phyloP scores from a whole-genome alignment of 2,797 vertebrate genomes.

The Coreius guichenoti region DNA sequence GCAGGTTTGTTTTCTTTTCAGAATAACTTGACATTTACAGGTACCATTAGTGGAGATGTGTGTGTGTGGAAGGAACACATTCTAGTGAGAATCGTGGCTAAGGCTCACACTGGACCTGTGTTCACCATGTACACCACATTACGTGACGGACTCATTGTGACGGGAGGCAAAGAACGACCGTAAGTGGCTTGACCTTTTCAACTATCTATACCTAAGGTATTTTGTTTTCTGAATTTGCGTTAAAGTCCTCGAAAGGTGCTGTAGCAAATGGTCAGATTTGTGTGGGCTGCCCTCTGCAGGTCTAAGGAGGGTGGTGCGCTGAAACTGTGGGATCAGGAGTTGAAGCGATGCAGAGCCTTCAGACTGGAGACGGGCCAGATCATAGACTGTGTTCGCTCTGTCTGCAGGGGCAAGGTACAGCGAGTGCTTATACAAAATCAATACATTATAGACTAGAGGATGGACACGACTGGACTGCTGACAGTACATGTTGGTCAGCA shows the following conservation, averaged over 20 bases:
- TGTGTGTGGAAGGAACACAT: constrained; percentile 98
- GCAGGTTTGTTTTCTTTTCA: constrained; percentile 91
- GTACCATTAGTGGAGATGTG: constrained; percentile 99
- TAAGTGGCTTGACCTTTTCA: constrained; percentile 76
- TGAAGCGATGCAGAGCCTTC: constrained; percentile 95
- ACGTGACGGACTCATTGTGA: constrained; percentile 95
- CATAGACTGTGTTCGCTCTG: constrained; percentile 92
- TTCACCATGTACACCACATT: constrained; percentile 99
- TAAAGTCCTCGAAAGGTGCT: background rate
- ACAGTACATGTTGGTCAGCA: background rate
- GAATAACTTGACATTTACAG: constrained; percentile 99
- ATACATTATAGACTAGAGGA: background rate
- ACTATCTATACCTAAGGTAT: background rate
- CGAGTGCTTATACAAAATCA: background rate
- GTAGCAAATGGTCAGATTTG: constrained; percentile 27
- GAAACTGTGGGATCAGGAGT: constrained; percentile 96
- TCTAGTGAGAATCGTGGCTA: constrained; percentile 94
- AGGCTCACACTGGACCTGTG: constrained; percentile 97
- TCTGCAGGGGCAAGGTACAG: constrained; percentile 92
- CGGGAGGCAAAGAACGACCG: constrained; percentile 98
- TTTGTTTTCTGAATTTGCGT: background rate
- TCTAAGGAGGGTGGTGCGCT: constrained; percentile 96
- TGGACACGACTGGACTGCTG: background rate
- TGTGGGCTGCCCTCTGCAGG: constrained; percentile 71
- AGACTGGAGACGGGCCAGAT: constrained; percentile 90